Evolutionary conservation across 2,888 invertebrate genomes (phyloP), one percentile per base, ranked within the genome.

Genomic region (Cremastinae sp.): DNA sequence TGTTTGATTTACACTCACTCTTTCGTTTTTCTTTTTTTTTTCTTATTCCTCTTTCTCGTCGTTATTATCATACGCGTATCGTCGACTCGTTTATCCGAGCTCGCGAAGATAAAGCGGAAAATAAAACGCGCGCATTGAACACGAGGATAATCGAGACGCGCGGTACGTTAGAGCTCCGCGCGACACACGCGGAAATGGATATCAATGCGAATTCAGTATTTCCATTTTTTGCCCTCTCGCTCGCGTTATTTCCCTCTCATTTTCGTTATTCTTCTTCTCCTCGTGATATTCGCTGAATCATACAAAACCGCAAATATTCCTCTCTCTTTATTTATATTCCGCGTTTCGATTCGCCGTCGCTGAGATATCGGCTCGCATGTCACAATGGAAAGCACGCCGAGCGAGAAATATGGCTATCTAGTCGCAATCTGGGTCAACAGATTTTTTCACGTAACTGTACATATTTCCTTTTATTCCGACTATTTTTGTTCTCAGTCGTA

Each of bases 391-490:
- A 72, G 65, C 56, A 66, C 69, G 61, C 62, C 72, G 58, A 54
- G 53, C 45, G 34, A 45, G 74, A 20, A 45, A 54, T 36, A 69
- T 62, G 58, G 65, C 62, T 66, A 74, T 76, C 51, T 74, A 69
- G 81, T 79, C 83, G 77, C 82, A 83, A 86, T 86, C 85, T 86
- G 80, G 86, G 85, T 86, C 85, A 85, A 86, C 82, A 81, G 82
- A 83, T 75, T 22, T 45, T 81, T 76, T 78, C 73, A n/a, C n/a
- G n/a, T n/a, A n/a, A n/a, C n/a, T n/a, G n/a, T n/a, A n/a, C n/a
- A n/a, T n/a, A n/a, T 49, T 64, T 51, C 20, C 5, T 34, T 49
- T 45, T 74, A 5, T 56, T 12, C 34, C 10, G 8, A 61, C 68
- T 18, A 16, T 41, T 58, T 18, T 49, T 12, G 18, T 49, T 66